Evolutionary conservation across 2,113 vertebrate species (phyloP).

Genomic region (Isurus oxyrinchus): DNA sequence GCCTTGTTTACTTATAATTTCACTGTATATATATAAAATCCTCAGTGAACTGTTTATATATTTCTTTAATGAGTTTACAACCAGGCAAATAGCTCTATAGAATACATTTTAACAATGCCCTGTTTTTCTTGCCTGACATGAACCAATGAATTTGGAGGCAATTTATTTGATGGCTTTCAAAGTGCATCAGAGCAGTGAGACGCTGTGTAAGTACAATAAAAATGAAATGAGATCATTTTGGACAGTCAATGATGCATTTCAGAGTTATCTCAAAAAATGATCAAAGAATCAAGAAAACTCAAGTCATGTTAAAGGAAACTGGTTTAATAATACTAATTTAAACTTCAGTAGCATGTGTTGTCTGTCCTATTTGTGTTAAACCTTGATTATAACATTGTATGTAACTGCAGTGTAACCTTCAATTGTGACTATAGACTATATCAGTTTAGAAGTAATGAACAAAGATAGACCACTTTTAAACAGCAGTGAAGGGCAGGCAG

Average conservation of each 20-base stretch:
- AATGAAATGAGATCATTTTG: constrained; percentile 34
- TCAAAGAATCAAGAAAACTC: not conserved
- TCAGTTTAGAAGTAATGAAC: not conserved
- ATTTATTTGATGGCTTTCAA: constrained; percentile 33
- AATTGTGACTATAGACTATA: not conserved
- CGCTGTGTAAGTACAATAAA: constrained; percentile 34
- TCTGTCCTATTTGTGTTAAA: constrained; percentile 2
- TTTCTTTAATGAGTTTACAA: not conserved
- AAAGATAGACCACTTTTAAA: not conserved
- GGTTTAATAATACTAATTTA: not conserved
- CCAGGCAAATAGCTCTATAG: not conserved
- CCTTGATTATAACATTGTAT: not conserved
- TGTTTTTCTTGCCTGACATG: constrained; percentile 18
- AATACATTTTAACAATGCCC: constrained; percentile 26
- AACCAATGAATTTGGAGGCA: constrained; percentile 33
- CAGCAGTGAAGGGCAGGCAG: not conserved
- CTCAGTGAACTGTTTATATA: constrained; percentile 22
- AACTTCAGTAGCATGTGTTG: not conserved
- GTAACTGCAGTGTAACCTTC: not conserved
- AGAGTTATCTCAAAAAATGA: constrained; percentile 18
- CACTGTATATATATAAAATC: constrained; percentile 2
- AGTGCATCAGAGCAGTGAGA: constrained; percentile 5
- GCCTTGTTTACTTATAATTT: constrained; percentile 24
- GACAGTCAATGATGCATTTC: constrained; percentile 21
- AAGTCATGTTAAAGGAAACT: not conserved